These are phyloP conservation scores for Drosophila rellima DNA, from an alignment of 2,888 invertebrate species.

Conservation along the genomic window DNA sequence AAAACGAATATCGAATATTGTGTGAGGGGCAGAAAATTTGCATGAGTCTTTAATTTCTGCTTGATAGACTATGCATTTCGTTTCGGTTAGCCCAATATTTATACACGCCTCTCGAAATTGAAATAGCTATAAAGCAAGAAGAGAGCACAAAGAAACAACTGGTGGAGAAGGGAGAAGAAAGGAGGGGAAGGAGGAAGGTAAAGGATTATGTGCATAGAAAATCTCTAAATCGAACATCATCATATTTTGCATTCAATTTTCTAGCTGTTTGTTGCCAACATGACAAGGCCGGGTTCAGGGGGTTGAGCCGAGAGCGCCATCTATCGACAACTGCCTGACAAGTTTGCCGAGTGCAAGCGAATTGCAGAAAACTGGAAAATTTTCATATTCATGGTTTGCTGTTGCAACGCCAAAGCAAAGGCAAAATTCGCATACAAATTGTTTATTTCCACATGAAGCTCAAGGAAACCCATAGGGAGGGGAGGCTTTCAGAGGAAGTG, in stretches of 20 bases:
- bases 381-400: conserved; percentile 72
- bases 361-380: conserved; percentile 56
- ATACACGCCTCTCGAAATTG: conserved; percentile 43
- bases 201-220: conserved; percentile 43
- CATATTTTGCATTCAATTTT: conserved; percentile 71
- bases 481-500: too few relatives aligned
- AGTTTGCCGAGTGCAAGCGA: conserved; percentile 31
- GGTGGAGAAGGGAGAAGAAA: too few relatives aligned
- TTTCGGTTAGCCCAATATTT: conserved; percentile 54
- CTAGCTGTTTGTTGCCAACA: conserved; percentile 52
- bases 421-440: conserved; percentile 77
- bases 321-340: conserved; percentile 50
- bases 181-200: background rate
- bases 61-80: conserved; percentile 44
- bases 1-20: background rate
- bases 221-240: conserved; percentile 69
- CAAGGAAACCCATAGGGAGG: conserved; percentile 18
- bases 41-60: conserved; percentile 54
- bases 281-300: background rate
- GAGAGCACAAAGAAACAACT: background rate
- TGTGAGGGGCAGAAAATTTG: conserved; percentile 26
- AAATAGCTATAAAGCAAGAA: conserved; percentile 25
- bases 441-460: conserved; percentile 72
- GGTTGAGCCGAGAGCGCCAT: background rate
- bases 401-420: conserved; percentile 53